Evolutionary conservation across 2,888 invertebrate genomes (phyloP).

Genomic region (Chelonus formosanus): DNA sequence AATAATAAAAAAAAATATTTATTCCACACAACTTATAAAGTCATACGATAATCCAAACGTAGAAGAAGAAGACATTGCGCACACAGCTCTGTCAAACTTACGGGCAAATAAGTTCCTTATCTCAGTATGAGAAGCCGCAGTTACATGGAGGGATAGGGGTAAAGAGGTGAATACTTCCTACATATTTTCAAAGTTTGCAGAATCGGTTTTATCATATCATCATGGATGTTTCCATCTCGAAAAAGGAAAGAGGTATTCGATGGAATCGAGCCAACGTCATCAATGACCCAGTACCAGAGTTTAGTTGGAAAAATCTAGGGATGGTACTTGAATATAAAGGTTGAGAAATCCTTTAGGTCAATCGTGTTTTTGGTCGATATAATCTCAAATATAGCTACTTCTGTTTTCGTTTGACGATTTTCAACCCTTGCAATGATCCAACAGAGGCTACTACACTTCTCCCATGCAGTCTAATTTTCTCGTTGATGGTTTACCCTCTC

Average conservation of each 20-base stretch:
- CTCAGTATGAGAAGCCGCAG: conserved; percentile 15
- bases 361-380: conserved; percentile 40
- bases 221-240: conserved; percentile 23
- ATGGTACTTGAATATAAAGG: conserved; percentile 12
- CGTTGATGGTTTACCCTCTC: conserved; percentile 29
- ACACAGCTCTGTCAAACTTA: conserved; percentile 2
- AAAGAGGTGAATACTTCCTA: not conserved
- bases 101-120: conserved; percentile 31
- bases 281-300: conserved; percentile 30
- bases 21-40: not conserved
- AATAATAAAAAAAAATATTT: too few species aligned
- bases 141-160: conserved; percentile 3
- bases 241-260: conserved; percentile 23
- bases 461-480: conserved; percentile 39
- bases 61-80: not conserved
- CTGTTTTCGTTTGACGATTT: conserved; percentile 19
- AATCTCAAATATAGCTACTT: conserved; percentile 31
- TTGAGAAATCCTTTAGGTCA: conserved; percentile 32
- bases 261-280: conserved; percentile 35
- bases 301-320: conserved; percentile 23
- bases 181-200: conserved; percentile 5
- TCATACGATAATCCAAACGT: not conserved
- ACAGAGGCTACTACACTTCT: too few species aligned
- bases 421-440: not conserved
- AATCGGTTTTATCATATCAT: conserved; percentile 27